phyloP scores from a whole-genome alignment of 2,888 invertebrate genomes.

The Ernsta delagoae region DNA sequence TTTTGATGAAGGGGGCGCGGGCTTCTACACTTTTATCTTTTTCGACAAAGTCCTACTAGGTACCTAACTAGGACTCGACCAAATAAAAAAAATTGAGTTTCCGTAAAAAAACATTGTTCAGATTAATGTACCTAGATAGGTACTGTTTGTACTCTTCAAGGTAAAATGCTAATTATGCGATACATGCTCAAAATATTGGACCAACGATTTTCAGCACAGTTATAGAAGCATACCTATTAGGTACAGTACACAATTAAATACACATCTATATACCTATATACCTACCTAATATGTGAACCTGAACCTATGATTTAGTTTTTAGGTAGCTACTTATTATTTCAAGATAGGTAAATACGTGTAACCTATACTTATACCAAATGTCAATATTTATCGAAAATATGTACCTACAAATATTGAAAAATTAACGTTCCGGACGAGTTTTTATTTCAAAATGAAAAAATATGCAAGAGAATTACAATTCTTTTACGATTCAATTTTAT shows the following conservation, averaged over 20 bases:
- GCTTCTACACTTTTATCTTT: conserved; percentile 75
- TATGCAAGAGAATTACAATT: conserved; percentile 67
- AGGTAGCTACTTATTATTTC: no score
- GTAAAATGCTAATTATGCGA: background rate
- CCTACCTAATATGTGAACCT: no score
- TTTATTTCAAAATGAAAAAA: conserved; percentile 58
- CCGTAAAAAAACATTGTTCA: background rate
- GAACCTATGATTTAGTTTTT: no score
- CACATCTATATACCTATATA: no score
- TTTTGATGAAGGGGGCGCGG: conserved; percentile 57
- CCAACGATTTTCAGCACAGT: background rate
- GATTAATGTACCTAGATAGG: no score
- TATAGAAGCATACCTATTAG: background rate
- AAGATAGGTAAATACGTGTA: background rate
- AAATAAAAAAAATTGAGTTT: conserved; percentile 2
- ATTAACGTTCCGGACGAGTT: conserved; percentile 45
- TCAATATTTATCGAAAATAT: background rate
- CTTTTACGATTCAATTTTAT: conserved; percentile 80
- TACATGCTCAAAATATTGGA: no score
- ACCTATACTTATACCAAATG: no score
- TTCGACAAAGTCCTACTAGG: conserved; percentile 62
- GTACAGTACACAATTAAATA: no score
- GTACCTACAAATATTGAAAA: background rate
- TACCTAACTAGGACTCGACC: conserved; percentile 42
- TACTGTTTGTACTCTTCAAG: background rate